These are phyloP conservation scores for Delia radicum DNA, from an alignment of 1,140 invertebrate genomes.

Conservation along the genomic window DNA sequence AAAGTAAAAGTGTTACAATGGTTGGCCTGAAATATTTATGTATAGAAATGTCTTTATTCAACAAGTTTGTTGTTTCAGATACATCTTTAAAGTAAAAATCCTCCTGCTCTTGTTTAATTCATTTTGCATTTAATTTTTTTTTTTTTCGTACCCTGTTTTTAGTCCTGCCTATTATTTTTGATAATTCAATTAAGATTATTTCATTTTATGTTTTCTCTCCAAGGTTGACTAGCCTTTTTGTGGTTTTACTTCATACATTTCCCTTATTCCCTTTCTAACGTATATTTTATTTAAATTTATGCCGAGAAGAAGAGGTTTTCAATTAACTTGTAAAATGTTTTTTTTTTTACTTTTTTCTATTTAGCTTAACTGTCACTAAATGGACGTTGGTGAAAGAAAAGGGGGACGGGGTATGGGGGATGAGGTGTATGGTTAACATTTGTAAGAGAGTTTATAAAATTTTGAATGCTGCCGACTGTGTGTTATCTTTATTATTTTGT, in stretches of 20 bases:
- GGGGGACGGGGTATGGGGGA: too few species aligned
- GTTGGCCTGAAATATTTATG: too few species aligned
- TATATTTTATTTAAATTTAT: neutral
- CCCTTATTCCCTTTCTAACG: neutral
- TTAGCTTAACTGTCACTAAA: neutral
- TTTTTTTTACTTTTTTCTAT: too few species aligned
- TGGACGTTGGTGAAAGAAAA: neutral
- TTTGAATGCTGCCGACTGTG: neutral
- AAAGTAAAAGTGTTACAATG: neutral
- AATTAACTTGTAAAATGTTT: constrained; percentile 1
- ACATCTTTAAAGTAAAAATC: neutral
- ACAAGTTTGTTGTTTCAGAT: neutral
- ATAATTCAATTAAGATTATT: constrained; percentile 20
- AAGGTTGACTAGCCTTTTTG: neutral
- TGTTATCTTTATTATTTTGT: constrained; percentile 10
- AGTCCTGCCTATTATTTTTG: neutral
- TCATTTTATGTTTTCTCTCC: neutral
- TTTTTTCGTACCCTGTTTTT: neutral
- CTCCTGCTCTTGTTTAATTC: too few species aligned
- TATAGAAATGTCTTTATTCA: neutral
- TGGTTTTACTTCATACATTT: too few species aligned
- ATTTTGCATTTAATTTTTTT: neutral
- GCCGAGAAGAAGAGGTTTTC: constrained; percentile 1
- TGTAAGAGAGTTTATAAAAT: too few species aligned
- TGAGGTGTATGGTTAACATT: too few species aligned